A percentile compares a stretch with the other conserved stretches of the same genome.
These are phyloP conservation scores for Perithous albicinctus DNA, from an alignment of 2,888 invertebrate species.

Conservation along the genomic window DNA sequence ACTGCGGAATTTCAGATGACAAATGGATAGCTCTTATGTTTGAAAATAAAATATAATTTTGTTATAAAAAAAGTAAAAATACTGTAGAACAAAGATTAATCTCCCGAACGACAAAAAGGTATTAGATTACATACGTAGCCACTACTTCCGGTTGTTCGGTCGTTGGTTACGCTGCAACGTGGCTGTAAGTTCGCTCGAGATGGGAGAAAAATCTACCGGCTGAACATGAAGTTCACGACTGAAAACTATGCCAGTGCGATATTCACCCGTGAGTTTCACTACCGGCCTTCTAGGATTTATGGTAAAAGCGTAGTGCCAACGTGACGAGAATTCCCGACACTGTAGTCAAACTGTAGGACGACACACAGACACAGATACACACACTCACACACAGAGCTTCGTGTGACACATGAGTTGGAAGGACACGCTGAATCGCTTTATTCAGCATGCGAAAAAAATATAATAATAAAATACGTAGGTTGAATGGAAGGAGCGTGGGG, in stretches of 20 bases:
- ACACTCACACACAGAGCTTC: not conserved
- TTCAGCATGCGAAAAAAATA: not conserved
- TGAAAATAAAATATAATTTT: no score
- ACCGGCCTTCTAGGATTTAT: conserved; percentile 19
- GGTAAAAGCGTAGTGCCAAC: conserved; percentile 27
- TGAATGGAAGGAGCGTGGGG: not conserved
- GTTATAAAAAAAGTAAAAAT: not conserved
- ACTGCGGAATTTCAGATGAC: no score
- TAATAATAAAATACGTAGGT: not conserved
- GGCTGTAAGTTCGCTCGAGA: not conserved
- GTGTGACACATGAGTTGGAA: conserved; percentile 26
- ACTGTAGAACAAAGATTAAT: no score
- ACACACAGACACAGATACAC: not conserved
- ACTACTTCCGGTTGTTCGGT: not conserved
- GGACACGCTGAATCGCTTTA: not conserved
- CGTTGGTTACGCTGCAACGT: not conserved
- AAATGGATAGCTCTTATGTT: no score
- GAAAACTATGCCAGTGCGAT: conserved; percentile 25
- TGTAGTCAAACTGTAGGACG: not conserved
- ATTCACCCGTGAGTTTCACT: conserved; percentile 24
- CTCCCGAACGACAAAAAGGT: no score
- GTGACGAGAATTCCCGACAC: conserved; percentile 21
- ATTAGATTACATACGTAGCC: no score
- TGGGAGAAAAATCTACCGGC: conserved; percentile 4
- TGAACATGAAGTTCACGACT: conserved; percentile 2